Conservation (phyloP, 2,888 invertebrate genomes). For the Ectemnius lituratus region DNA sequence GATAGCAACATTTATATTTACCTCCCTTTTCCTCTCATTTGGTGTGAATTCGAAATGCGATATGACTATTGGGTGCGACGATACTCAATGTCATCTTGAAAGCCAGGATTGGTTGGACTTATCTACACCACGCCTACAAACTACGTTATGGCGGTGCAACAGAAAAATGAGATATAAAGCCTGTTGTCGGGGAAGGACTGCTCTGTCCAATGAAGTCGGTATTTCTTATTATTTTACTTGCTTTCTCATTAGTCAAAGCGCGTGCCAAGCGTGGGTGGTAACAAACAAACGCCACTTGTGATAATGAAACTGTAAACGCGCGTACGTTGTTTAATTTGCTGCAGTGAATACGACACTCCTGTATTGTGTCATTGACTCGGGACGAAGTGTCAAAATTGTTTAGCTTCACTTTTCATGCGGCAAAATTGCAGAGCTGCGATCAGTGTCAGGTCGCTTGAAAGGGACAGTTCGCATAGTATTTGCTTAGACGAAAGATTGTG, state of each 20-base stretch:
- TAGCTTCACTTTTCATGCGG: constrained; percentile 19
- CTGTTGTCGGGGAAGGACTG: constrained; percentile 48
- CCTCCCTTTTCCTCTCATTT: not conserved
- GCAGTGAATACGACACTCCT: constrained; percentile 42
- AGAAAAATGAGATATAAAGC: constrained; percentile 49
- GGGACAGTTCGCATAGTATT: too few relatives aligned
- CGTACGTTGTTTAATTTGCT: constrained; percentile 33
- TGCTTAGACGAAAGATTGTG: not conserved
- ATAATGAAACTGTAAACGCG: constrained; percentile 7
- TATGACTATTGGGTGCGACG: constrained; percentile 28
- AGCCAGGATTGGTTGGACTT: constrained; percentile 43
- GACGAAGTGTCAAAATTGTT: constrained; percentile 64
- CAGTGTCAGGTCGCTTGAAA: too few relatives aligned
- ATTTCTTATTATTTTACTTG: constrained; percentile 38
- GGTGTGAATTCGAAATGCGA: constrained; percentile 41
- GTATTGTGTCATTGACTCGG: constrained; percentile 67
- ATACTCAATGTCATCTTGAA: constrained; percentile 38
- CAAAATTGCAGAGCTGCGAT: constrained; percentile 8
- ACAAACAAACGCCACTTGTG: constrained; percentile 23
- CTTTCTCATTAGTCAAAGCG: constrained; percentile 25
- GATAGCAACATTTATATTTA: constrained; percentile 6
- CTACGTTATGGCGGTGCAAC: constrained; percentile 51
- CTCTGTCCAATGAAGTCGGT: constrained; percentile 43
- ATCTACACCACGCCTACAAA: constrained; percentile 56
- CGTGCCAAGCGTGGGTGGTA: constrained; percentile 33